A percentile compares a stretch with the other conserved stretches of the same genome.
phyloP scores from a whole-genome alignment of 2,797 vertebrate genomes.

The Gymnoscopelus microlampas region DNA sequence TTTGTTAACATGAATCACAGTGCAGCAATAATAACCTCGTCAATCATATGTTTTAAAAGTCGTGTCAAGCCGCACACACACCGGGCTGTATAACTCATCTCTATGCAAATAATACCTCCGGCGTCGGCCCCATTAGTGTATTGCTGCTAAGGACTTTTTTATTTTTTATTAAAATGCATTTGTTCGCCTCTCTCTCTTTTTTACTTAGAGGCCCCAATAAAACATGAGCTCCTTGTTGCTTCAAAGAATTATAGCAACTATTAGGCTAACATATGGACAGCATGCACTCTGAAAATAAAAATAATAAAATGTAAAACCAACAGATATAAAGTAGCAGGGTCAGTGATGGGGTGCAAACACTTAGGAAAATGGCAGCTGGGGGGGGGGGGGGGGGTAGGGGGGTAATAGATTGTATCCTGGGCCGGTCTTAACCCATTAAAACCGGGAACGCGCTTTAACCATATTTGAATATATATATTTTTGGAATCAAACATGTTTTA shows the following conservation, averaged over 20 bases:
- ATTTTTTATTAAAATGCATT: conserved; percentile 93
- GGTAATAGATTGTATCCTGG: conserved; percentile 85
- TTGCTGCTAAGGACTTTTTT: conserved; percentile 73
- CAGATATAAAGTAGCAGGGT: conserved; percentile 94
- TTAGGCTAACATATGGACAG: conserved; percentile 94
- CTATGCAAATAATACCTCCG: conserved; percentile 91
- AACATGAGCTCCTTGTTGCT: conserved; percentile 86
- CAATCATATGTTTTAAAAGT: conserved; percentile 98
- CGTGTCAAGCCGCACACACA: conserved; percentile 81
- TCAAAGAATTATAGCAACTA: conserved; percentile 95
- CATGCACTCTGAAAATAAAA: conserved; percentile 94
- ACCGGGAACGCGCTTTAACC: too few species aligned
- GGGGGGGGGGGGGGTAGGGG: conserved; percentile 1
- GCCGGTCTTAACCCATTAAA: too few species aligned
- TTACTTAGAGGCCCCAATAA: conserved; percentile 86
- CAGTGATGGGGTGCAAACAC: conserved; percentile 88
- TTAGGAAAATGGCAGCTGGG: conserved; percentile 87
- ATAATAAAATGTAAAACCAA: conserved; percentile 91
- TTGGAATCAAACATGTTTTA: too few species aligned
- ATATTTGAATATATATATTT: too few species aligned
- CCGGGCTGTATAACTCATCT: conserved; percentile 88
- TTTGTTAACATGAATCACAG: conserved; percentile 84
- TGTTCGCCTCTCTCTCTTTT: conserved; percentile 63
- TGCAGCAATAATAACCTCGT: conserved; percentile 91
- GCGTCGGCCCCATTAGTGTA: conserved; percentile 92